Base-by-base conservation (phyloP, 2,797 vertebrate genomes). In the Tympanoctomys barrerae region DNA sequence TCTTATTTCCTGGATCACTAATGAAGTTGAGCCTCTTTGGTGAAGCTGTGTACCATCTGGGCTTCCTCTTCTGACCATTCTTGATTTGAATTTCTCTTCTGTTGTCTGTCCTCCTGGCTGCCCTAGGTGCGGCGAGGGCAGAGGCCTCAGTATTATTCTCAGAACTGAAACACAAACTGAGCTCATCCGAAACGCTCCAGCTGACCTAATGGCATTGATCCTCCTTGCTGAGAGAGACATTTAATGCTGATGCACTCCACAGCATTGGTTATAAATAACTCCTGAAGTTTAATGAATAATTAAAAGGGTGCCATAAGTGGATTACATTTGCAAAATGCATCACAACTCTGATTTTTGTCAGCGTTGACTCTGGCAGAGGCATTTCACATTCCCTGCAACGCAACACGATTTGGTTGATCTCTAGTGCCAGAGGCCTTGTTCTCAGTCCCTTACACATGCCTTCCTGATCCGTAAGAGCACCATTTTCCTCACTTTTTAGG, bases 241-340 rank as follows among this genome's bases (percentile, higher is more conserved):
- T 88, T 62, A 90, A 54, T 77, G 68, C 82, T 42, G 28, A 89
- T 88, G 52, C 66, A 94, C 52, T 80, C 54, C 70, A 57, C 0
- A 2, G 81, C 62, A 46, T 73, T 87, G 39, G 91, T 61, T 89
- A 88, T 64, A 94, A 98, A 96, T 90, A 52, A 61, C 24, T 91
- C 54, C 26, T 52, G 62, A 90, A 7, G 61, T 70, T 49, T 54
- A 66, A 96, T 97, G 95, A 97, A 97, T 98, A 97, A 98, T 96
- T 91, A 77, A 98, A 96, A 94, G 0, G 39, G 89, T 57, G 71
- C 64, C 86, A 33, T 77, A 96, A 98, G 93, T 94, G 92, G 95
- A 94, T 96, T 97, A 97, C 81, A 93, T 97, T 94, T 97, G 96
- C 93, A 94, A 97, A 94, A 93, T 91, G 94, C 95, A 85, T 87